phyloP scores from a whole-genome alignment of 2,888 invertebrate genomes.

The Megastigmus dorsalis region DNA sequence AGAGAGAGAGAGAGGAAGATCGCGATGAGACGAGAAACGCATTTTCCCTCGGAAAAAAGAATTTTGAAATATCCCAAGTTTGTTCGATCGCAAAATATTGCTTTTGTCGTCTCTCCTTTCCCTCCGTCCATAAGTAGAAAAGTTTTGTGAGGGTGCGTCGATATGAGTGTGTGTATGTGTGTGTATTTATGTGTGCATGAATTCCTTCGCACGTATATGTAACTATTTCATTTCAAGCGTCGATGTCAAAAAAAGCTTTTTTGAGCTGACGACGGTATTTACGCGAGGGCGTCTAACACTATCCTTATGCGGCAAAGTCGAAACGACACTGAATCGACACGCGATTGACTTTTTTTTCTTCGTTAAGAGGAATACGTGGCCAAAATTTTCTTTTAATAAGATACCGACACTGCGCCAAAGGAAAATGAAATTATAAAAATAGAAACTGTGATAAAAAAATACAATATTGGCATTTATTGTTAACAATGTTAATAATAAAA shows the following conservation, averaged over 20 bases:
- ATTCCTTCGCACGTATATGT: no score
- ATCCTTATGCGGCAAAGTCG: no score
- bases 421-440: no score
- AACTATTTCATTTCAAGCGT: neutral
- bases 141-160: conserved; percentile 46
- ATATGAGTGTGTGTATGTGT: no score
- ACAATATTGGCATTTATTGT: neutral
- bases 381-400: no score
- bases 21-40: neutral
- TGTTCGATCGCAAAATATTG: conserved; percentile 59
- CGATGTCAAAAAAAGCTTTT: neutral
- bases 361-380: no score
- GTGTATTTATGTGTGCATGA: no score
- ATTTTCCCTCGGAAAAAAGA: conserved; percentile 21
- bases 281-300: no score
- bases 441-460: no score
- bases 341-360: no score
- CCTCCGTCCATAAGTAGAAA: conserved; percentile 58
- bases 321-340: no score
- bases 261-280: neutral
- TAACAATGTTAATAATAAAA: neutral
- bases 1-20: neutral
- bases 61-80: conserved; percentile 60
- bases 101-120: conserved; percentile 46
- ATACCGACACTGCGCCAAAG: no score